Percentiles rank a stretch among this genome's conserved stretches.
These are phyloP conservation scores for Gobionotothen gibberifrons DNA, from an alignment of 2,797 vertebrate species.

Conservation along the genomic window DNA sequence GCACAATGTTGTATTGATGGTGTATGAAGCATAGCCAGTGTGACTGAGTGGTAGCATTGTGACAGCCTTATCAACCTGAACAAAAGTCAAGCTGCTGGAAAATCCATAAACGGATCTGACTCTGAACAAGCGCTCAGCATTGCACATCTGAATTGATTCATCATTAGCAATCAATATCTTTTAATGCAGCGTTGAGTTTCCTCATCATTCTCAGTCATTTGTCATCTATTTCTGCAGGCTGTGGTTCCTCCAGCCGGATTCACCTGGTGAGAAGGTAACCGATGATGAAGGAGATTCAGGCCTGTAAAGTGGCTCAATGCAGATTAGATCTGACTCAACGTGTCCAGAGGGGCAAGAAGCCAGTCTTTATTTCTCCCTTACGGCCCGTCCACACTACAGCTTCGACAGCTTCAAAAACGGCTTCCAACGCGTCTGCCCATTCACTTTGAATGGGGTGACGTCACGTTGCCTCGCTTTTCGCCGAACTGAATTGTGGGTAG, in stretches of 20 bases:
- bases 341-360: slow-evolving; percentile 7
- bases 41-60: slow-evolving; percentile 37
- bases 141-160: slow-evolving; percentile 42
- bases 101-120: slow-evolving; percentile 42
- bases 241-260: slow-evolving; percentile 12
- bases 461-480: too few relatives aligned
- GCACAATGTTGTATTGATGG: slow-evolving; percentile 54
- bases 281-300: slow-evolving; percentile 33
- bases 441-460: too few relatives aligned
- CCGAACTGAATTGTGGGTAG: too few relatives aligned
- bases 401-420: too few relatives aligned
- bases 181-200: slow-evolving; percentile 30
- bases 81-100: slow-evolving; percentile 35
- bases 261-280: slow-evolving; percentile 24
- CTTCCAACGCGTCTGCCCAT: too few relatives aligned
- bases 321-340: slow-evolving; percentile 15
- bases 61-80: slow-evolving; percentile 36
- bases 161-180: slow-evolving; percentile 49
- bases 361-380: slow-evolving; percentile 1
- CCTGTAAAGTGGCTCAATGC: not conserved
- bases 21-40: slow-evolving; percentile 18
- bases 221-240: slow-evolving; percentile 15
- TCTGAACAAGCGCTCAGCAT: slow-evolving; percentile 3
- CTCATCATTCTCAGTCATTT: slow-evolving; percentile 9
- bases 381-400: too few relatives aligned